Evolutionary conservation across 2,888 invertebrate species (phyloP), one percentile per base, ranked within the genome.

Genomic region (Plebejus melissa): DNA sequence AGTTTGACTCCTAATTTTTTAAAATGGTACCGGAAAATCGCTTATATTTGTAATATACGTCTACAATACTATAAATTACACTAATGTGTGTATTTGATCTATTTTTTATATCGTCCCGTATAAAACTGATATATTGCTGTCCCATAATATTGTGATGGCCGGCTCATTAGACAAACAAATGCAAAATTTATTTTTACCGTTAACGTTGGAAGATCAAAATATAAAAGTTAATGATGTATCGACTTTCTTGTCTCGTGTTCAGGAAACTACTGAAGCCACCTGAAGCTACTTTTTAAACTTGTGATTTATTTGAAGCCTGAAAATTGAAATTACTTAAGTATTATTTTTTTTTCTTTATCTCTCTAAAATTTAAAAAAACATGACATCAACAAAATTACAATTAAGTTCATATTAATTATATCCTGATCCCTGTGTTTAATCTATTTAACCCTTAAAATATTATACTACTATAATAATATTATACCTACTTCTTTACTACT

Each of bases 161-260:
- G 72, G 32, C 28, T 54, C 72, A 72, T 54, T 54, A 50, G 50
- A 50, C 16, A 7, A 72, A 54, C 72, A 72, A 72, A 72, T 54
- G 50, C 50, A 50, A 80, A 79, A 80, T 78, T 80, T 76, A 57
- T 71, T 22, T 57, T 74, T 80, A 77, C 65, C 32, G 65, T 32
- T 65, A 28, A 65, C 60, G 28, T 65, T 32, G 65, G 65, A 65
- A 65, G 65, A 65, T 65, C 65, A 65, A 60, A 60, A 0, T 22
- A 22, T 28, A 28, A 65, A 65, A 65, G 65, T 65, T 32, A 32
- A 32, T 65, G 32, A 32, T 65, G 65, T 32, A 65, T 65, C 13
- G 65, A 65, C 65, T 32, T 13, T 1, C 28, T 36, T 60, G 28
- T 28, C 28, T 28, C 4, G 11, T 28, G 4, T 28, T 60, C 60